A percentile compares a stretch with the other conserved stretches of the same genome.
phyloP scores from a whole-genome alignment of 2,113 vertebrate genomes.

The Platysteira castanea region DNA sequence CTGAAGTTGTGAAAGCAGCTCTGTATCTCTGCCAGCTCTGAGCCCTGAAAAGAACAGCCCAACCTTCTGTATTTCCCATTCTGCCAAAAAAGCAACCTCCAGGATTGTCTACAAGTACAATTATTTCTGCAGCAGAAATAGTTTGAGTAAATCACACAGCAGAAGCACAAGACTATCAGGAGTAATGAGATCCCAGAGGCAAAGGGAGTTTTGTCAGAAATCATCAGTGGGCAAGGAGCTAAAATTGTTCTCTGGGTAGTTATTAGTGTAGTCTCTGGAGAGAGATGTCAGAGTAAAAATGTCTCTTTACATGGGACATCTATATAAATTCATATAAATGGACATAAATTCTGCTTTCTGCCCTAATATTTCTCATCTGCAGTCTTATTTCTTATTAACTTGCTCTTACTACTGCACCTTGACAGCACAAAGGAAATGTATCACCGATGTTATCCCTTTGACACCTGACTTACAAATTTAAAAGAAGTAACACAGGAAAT shows the following conservation, averaged over 20 bases:
- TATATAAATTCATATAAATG: background rate
- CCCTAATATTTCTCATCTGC: background rate
- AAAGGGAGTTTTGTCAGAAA: background rate
- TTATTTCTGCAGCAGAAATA: background rate
- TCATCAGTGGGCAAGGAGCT: background rate
- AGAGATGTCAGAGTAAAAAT: background rate
- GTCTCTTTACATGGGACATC: background rate
- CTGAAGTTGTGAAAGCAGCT: background rate
- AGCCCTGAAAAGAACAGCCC: background rate
- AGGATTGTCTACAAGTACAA: background rate
- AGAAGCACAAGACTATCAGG: background rate
- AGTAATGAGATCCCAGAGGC: conserved; percentile 26
- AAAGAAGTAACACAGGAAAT: background rate
- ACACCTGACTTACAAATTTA: background rate
- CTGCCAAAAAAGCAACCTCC: background rate
- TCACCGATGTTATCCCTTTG: background rate
- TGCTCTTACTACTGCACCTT: background rate
- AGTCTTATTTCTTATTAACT: background rate
- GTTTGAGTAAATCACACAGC: background rate
- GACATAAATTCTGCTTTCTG: background rate
- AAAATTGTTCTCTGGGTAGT: background rate
- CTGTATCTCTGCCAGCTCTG: background rate
- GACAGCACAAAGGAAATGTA: background rate
- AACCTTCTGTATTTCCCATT: background rate
- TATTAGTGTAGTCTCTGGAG: background rate